Conservation (phyloP, 2,888 invertebrate genomes). For the Cryptocephalus moraei region DNA sequence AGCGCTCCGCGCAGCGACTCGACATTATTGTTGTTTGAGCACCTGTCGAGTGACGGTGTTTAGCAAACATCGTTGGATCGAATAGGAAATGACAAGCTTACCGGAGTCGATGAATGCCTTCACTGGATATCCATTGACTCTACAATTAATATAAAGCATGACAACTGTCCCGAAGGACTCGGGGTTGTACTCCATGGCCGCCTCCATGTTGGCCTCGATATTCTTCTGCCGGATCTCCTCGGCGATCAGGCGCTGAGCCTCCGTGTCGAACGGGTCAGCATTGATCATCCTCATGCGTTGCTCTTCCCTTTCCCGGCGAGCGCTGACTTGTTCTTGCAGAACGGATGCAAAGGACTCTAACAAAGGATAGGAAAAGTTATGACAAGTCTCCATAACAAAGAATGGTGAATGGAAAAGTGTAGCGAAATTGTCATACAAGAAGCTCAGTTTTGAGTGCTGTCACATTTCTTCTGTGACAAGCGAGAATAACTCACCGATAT, state of each 20-base stretch:
- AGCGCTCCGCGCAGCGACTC: constrained; percentile 86
- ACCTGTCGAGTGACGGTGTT: constrained; percentile 25
- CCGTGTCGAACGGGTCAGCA: constrained; percentile 92
- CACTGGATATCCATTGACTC: constrained; percentile 91
- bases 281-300: constrained; percentile 80
- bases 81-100: constrained; percentile 9
- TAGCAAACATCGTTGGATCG: no score
- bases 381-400: no score
- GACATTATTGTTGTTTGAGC: constrained; percentile 99
- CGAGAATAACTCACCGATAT: constrained; percentile 48
- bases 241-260: constrained; percentile 89
- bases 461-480: no score
- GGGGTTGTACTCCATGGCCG: constrained; percentile 97
- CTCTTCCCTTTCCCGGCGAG: constrained; percentile 71
- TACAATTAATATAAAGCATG: constrained; percentile 96
- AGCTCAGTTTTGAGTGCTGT: no score
- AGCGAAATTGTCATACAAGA: no score
- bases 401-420: no score
- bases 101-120: constrained; percentile 98
- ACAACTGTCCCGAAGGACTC: constrained; percentile 96
- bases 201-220: constrained; percentile 97
- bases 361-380: constrained; percentile 13
- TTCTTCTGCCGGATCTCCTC: constrained; percentile 94
- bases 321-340: constrained; percentile 71
- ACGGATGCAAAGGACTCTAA: constrained; percentile 70